These are phyloP conservation scores for Anthrax anthrax DNA, from an alignment of 2,888 invertebrate genomes.

Conservation along the genomic window DNA sequence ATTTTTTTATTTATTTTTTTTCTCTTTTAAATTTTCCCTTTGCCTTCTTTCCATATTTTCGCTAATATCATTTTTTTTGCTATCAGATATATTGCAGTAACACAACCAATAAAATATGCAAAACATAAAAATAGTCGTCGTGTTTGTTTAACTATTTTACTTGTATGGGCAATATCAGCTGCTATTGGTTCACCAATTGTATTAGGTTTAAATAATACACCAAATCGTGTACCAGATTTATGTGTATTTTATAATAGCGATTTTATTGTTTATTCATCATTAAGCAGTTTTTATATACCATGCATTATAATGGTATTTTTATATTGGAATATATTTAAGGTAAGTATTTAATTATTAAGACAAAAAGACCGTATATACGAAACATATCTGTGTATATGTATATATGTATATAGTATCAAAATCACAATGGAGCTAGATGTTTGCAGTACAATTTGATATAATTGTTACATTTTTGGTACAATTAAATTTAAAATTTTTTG, in stretches of 20 bases:
- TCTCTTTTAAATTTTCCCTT: too few species aligned
- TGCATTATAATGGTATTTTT: slow-evolving; percentile 97
- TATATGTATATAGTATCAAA: not conserved
- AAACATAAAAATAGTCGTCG: slow-evolving; percentile 93
- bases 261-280: slow-evolving; percentile 94
- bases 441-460: too few species aligned
- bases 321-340: slow-evolving; percentile 95
- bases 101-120: slow-evolving; percentile 96
- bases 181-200: slow-evolving; percentile 95
- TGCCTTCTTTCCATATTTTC: too few species aligned
- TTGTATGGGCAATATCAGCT: slow-evolving; percentile 91
- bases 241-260: slow-evolving; percentile 97
- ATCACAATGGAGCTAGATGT: too few species aligned
- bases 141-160: slow-evolving; percentile 84
- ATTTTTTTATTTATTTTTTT: not conserved
- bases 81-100: slow-evolving; percentile 96
- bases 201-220: slow-evolving; percentile 87
- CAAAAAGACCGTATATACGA: too few species aligned
- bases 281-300: slow-evolving; percentile 97
- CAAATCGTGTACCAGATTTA: slow-evolving; percentile 63
- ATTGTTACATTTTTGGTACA: too few species aligned
- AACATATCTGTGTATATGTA: not conserved
- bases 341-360: too few species aligned
- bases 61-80: too few species aligned
- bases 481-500: not conserved